phyloP scores from a whole-genome alignment of 2,888 invertebrate genomes.

The Diarsia rubi region DNA sequence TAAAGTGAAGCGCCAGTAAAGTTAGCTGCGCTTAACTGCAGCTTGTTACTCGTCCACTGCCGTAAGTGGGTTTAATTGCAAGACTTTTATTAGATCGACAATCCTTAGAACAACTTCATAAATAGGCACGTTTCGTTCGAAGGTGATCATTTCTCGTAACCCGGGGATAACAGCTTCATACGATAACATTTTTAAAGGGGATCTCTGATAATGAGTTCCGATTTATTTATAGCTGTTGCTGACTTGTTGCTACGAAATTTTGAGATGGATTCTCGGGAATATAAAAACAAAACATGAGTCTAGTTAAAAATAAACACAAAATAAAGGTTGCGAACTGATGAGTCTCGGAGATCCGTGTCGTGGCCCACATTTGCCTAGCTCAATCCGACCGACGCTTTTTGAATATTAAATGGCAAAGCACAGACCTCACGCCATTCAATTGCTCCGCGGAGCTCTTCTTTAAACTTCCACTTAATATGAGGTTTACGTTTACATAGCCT shows the following conservation, averaged over 20 bases:
- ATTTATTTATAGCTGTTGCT: slow-evolving; percentile 23
- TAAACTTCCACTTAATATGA: slow-evolving; percentile 75
- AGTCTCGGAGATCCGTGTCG: slow-evolving; percentile 82
- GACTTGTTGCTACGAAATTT: slow-evolving; percentile 14
- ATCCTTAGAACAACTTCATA: slow-evolving; percentile 11
- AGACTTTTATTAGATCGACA: slow-evolving; percentile 34
- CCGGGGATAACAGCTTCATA: slow-evolving; percentile 14
- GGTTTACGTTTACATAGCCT: slow-evolving; percentile 70
- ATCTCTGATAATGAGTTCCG: slow-evolving; percentile 18
- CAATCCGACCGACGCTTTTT: slow-evolving; percentile 83
- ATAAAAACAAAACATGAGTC: slow-evolving; percentile 40
- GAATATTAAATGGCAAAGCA: slow-evolving; percentile 84
- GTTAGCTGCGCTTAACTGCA: slow-evolving; percentile 48
- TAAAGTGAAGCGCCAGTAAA: slow-evolving; percentile 58
- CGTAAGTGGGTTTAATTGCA: slow-evolving; percentile 41
- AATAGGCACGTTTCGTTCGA: neutral
- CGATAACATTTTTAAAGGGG: slow-evolving; percentile 28
- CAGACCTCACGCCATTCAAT: slow-evolving; percentile 80
- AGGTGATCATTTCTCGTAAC: slow-evolving; percentile 2
- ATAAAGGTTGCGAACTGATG: slow-evolving; percentile 70
- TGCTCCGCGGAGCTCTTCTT: slow-evolving; percentile 75
- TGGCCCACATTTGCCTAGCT: slow-evolving; percentile 85
- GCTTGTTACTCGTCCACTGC: slow-evolving; percentile 39
- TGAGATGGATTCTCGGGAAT: slow-evolving; percentile 16
- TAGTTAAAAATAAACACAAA: slow-evolving; percentile 67